Percentiles rank a stretch among this genome's conserved stretches.
Evolutionary conservation across 2,797 vertebrate species (phyloP).

Genomic region (Aselliscus stoliczkanus): DNA sequence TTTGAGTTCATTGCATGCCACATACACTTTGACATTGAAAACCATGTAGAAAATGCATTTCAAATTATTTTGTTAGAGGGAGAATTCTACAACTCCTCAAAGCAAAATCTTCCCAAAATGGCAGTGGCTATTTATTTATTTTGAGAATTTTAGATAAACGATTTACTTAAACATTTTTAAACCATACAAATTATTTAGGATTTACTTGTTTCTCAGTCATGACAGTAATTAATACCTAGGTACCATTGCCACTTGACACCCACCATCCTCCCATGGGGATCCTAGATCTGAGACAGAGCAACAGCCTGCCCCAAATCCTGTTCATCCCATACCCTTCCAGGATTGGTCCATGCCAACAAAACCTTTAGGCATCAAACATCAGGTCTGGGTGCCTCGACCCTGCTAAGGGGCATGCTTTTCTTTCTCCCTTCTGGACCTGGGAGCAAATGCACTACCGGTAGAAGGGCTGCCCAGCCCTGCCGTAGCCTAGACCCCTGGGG

Average conservation of each 20-base stretch:
- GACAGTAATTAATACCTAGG: neutral
- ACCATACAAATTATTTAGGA: neutral
- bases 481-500: conserved; percentile 34
- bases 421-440: neutral
- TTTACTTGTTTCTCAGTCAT: neutral
- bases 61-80: conserved; percentile 1
- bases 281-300: conserved; percentile 32
- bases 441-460: neutral
- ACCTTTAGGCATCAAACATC: neutral
- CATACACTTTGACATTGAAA: neutral
- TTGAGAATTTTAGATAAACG: neutral
- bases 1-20: neutral
- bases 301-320: neutral
- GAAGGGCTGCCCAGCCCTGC: conserved; percentile 33
- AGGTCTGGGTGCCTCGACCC: neutral
- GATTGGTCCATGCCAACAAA: neutral
- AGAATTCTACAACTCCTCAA: neutral
- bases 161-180: neutral
- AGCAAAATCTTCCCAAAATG: neutral
- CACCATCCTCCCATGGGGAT: neutral
- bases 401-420: neutral
- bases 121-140: neutral
- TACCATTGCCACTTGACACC: conserved; percentile 47
- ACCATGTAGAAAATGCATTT: neutral
- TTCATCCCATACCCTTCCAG: neutral